Evolutionary conservation across 2,113 vertebrate genomes (phyloP), one percentile per base, ranked within the genome.

Genomic region (Thinocorus orbignyianus): DNA sequence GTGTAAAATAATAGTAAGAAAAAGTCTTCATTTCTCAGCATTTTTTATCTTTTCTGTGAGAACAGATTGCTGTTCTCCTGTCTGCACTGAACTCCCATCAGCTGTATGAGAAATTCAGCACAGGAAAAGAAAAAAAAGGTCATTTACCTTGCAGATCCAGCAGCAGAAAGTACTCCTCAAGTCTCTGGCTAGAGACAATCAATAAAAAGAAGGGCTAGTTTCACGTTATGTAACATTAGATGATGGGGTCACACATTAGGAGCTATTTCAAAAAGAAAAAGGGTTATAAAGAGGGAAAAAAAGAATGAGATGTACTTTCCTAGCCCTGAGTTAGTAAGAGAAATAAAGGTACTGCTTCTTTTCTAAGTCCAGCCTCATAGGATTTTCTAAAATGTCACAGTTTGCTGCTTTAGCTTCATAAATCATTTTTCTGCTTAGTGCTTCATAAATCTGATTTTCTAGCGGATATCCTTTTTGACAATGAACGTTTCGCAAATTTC

Each of bases 91-190:
- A 58, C 15, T 88, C 68, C 30, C 30, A 81, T 51, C 48, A 64
- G 11, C 72, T 88, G 90, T 81, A 79, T 83, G 68, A 93, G 85
- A 84, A 92, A 90, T 91, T 88, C 68, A 92, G 48, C 60, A 68
- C 35, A 93, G 68, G 35, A 76, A 92, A 71, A 90, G 30, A 65
- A 60, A 85, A 86, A 86, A 87, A 78, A 62, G 7, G 57, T 86
- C 24, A 1, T 88, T 90, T 91, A 92, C 51, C 31, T 90, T 88
- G 55, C 60, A 69, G 68, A 83, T 93, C 60, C 35, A 81, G 57
- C 51, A 74, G 46, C 35, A 81, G 39, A 86, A 71, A 88, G 9
- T 17, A 51, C 8, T 83, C 20, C 26, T 88, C 19, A 37, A 37
- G 51, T 49, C 30, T 95, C 87, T 83, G 30, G 11, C 73, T 82